Percentiles rank a stretch among this genome's conserved stretches.
Conservation (phyloP, 2,797 vertebrate genomes). For the Aulostomus chinensis region DNA sequence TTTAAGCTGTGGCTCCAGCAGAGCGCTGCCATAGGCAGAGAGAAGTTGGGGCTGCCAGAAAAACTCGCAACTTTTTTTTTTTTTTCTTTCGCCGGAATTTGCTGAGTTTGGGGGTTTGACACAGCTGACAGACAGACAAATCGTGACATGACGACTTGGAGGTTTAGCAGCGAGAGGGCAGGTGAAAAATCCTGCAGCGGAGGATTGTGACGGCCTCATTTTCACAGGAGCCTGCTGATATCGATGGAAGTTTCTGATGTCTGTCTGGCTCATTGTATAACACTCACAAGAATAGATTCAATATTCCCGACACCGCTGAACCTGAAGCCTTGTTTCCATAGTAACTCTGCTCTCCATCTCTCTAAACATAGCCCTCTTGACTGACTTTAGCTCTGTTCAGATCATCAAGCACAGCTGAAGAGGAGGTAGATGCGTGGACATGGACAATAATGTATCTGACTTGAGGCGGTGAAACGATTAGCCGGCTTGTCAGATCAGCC, state of each 20-base stretch:
- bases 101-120: slow-evolving; percentile 56
- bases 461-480: slow-evolving; percentile 54
- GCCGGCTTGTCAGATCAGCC: slow-evolving; percentile 34
- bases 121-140: slow-evolving; percentile 47
- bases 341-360: slow-evolving; percentile 71
- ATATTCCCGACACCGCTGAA: slow-evolving; percentile 77
- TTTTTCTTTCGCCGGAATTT: slow-evolving; percentile 33
- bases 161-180: background rate
- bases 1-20: slow-evolving; percentile 30
- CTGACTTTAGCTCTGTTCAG: slow-evolving; percentile 72
- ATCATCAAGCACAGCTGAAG: slow-evolving; percentile 70
- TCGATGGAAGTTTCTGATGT: slow-evolving; percentile 73
- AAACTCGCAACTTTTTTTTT: slow-evolving; percentile 46
- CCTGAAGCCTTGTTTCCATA: slow-evolving; percentile 79
- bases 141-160: slow-evolving; percentile 43
- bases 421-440: slow-evolving; percentile 64
- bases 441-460: slow-evolving; percentile 61
- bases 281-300: slow-evolving; percentile 67
- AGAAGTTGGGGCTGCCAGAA: slow-evolving; percentile 55
- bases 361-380: slow-evolving; percentile 76
- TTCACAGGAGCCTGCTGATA: slow-evolving; percentile 53
- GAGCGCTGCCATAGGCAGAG: slow-evolving; percentile 36
- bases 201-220: slow-evolving; percentile 57
- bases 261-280: slow-evolving; percentile 75
- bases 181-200: slow-evolving; percentile 20